phyloP scores from a whole-genome alignment of 1,140 invertebrate species.

The Brachionus asplanchnoidis region DNA sequence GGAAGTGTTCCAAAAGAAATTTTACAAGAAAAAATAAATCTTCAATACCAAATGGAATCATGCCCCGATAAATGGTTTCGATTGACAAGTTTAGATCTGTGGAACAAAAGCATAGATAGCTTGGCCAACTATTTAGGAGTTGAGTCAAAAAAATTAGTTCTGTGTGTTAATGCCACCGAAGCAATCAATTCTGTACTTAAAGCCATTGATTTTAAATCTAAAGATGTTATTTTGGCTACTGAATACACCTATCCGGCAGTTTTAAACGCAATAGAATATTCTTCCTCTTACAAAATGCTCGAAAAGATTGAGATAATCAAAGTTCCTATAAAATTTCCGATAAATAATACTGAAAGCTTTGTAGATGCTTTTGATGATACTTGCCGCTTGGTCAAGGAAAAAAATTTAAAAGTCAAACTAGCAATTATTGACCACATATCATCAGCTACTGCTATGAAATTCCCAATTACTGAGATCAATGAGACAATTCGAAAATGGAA shows the following conservation, averaged over 20 bases:
- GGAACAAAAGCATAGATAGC: neutral
- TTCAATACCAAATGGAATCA: neutral
- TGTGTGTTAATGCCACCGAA: conserved; percentile 6
- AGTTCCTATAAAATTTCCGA: neutral
- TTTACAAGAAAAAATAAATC: neutral
- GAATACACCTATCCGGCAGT: neutral
- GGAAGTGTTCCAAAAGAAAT: neutral
- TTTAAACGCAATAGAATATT: conserved; percentile 1
- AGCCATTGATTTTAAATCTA: neutral
- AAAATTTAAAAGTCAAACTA: neutral
- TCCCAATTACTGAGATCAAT: conserved; percentile 7
- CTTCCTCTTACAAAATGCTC: neutral
- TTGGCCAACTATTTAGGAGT: neutral
- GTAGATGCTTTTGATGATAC: neutral
- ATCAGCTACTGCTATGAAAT: neutral
- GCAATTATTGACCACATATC: conserved; percentile 30
- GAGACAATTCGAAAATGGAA: neutral
- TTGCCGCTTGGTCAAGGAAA: neutral
- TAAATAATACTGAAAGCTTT: neutral
- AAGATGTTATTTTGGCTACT: conserved; percentile 11
- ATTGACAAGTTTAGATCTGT: neutral
- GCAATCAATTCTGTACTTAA: conserved; percentile 15
- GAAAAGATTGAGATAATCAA: neutral
- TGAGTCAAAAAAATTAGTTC: neutral
- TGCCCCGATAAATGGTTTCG: conserved; percentile 28